phyloP scores from a whole-genome alignment of 1,140 invertebrate genomes.

The Agrilus planipennis region DNA sequence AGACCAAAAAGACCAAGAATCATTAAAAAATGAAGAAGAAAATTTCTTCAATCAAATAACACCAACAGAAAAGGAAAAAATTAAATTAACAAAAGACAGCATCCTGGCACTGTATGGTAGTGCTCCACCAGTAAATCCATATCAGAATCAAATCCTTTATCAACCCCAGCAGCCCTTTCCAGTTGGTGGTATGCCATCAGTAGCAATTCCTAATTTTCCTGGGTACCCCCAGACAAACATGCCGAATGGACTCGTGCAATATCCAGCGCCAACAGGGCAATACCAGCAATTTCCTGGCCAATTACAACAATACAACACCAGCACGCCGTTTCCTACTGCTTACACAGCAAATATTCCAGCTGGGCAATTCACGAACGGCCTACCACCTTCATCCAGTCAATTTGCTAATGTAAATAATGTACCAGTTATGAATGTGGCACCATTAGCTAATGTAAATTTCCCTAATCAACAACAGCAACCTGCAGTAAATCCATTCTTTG shows the following conservation, averaged over 20 bases:
- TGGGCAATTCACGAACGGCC: constrained; percentile 9
- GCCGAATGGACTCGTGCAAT: constrained; percentile 12
- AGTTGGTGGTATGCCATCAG: too few relatives aligned
- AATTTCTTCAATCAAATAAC: constrained; percentile 83
- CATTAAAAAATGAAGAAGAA: constrained; percentile 68
- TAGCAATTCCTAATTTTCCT: too few relatives aligned
- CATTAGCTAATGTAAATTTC: constrained; percentile 5
- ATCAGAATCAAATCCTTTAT: constrained; percentile 12
- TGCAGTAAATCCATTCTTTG: constrained; percentile 25
- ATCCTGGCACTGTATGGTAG: constrained; percentile 83
- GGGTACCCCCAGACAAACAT: constrained; percentile 3
- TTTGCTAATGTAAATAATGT: constrained; percentile 10
- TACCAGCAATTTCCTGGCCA: constrained; percentile 11
- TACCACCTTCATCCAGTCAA: constrained; percentile 6
- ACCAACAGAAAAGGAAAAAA: constrained; percentile 58
- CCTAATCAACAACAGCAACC: background rate
- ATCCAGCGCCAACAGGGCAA: constrained; percentile 7
- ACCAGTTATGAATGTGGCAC: constrained; percentile 6
- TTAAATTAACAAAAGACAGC: constrained; percentile 84
- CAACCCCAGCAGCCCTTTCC: constrained; percentile 13
- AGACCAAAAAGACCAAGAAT: constrained; percentile 33
- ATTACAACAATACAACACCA: constrained; percentile 5
- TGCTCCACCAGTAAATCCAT: constrained; percentile 32
- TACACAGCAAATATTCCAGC: constrained; percentile 5
- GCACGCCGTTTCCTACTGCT: constrained; percentile 4